A percentile compares a stretch with the other conserved stretches of the same genome.
Conservation (phyloP, 2,113 vertebrate genomes). For the Ageneiosus marmoratus region DNA sequence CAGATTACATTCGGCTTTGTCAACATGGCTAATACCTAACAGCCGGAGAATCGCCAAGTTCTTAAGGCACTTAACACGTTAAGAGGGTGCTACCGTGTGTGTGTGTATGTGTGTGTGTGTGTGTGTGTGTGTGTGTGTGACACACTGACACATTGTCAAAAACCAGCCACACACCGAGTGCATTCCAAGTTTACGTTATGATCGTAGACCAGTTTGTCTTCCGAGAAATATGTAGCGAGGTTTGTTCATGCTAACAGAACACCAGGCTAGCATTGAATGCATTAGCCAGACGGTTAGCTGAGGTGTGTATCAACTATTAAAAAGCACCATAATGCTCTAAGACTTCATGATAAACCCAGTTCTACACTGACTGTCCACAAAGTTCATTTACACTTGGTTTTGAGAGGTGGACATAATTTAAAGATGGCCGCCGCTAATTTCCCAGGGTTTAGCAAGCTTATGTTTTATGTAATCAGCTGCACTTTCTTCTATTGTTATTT, state of each 20-base stretch:
- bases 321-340: neutral
- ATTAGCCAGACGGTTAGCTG: neutral
- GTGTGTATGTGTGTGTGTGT: conserved; percentile 16
- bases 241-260: neutral
- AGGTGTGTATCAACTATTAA: neutral
- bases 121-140: neutral
- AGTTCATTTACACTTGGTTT: neutral
- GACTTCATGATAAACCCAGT: neutral
- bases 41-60: conserved; percentile 60
- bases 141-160: conserved; percentile 15
- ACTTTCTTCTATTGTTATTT: neutral
- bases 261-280: neutral
- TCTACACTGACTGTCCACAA: neutral
- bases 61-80: conserved; percentile 65
- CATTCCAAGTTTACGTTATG: neutral
- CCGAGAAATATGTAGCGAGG: neutral
- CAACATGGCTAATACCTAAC: conserved; percentile 65
- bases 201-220: neutral
- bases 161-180: neutral
- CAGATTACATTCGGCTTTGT: conserved; percentile 73
- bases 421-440: neutral
- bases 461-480: neutral
- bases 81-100: conserved; percentile 41
- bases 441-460: neutral
- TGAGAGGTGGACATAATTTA: neutral